A percentile compares a stretch with the other conserved stretches of the same genome.
Conservation (phyloP, 2,797 vertebrate species). For the Oreonectes daqikongensis region DNA sequence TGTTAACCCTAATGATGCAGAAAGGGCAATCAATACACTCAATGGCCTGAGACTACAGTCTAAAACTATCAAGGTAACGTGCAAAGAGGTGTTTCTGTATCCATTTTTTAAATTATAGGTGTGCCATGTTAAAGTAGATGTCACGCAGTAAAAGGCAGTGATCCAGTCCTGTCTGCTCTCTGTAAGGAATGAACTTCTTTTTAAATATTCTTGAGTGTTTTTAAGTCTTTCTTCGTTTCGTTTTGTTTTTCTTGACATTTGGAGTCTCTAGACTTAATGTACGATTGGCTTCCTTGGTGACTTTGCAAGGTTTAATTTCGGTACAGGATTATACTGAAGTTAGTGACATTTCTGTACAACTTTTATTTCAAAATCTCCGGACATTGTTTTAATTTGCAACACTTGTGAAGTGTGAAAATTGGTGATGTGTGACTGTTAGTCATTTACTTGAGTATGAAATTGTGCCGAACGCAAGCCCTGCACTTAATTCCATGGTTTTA, state of each 20-base stretch:
- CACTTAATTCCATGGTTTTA: constrained; percentile 47
- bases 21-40: constrained; percentile 98
- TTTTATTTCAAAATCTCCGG: too few species aligned
- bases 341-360: constrained; percentile 45
- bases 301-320: constrained; percentile 58
- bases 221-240: constrained; percentile 47
- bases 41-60: constrained; percentile 99
- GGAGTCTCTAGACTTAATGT: constrained; percentile 39
- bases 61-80: constrained; percentile 99
- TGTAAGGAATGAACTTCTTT: constrained; percentile 39
- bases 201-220: constrained; percentile 61
- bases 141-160: constrained; percentile 71
- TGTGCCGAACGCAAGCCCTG: constrained; percentile 63
- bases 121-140: constrained; percentile 68
- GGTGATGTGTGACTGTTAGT: not conserved
- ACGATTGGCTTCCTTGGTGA: constrained; percentile 49
- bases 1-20: constrained; percentile 95
- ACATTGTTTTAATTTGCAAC: too few species aligned
- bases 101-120: constrained; percentile 74
- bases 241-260: constrained; percentile 33
- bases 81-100: constrained; percentile 70
- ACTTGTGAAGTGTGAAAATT: not conserved
- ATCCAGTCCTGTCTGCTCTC: constrained; percentile 61
- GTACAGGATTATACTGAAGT: constrained; percentile 72
- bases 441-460: constrained; percentile 59